A percentile compares a stretch with the other conserved stretches of the same genome.
Evolutionary conservation across 2,113 vertebrate genomes (phyloP).

Genomic region (Smithornis capensis): DNA sequence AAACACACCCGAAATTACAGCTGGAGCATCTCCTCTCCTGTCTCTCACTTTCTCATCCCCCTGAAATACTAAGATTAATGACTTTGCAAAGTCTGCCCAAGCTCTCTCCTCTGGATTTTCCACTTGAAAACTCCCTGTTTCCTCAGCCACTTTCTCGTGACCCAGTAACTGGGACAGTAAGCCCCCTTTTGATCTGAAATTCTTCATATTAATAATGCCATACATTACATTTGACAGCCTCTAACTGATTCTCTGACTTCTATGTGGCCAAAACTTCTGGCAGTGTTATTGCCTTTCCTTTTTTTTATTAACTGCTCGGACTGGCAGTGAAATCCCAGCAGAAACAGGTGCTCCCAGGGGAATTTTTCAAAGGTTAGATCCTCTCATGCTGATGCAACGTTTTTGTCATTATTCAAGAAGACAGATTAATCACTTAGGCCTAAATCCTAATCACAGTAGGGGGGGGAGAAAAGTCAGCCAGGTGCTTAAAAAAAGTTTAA

Average conservation of each 20-base stretch:
- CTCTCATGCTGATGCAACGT: background rate
- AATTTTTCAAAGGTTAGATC: conserved; percentile 50
- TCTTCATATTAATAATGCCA: conserved; percentile 50
- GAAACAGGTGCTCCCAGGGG: background rate
- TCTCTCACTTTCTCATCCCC: background rate
- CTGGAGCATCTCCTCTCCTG: background rate
- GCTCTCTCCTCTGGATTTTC: background rate
- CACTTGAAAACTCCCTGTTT: background rate
- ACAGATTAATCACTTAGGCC: conserved; percentile 44
- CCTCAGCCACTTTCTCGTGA: background rate
- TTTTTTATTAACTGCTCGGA: conserved; percentile 55
- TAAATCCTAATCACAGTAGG: background rate
- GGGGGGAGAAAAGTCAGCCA: background rate
- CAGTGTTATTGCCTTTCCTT: conserved; percentile 17
- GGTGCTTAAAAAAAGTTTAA: background rate
- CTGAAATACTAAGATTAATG: background rate
- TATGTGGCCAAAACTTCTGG: conserved; percentile 14
- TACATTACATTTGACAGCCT: conserved; percentile 52
- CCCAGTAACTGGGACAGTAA: background rate
- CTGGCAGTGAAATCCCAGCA: conserved; percentile 32
- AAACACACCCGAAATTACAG: background rate
- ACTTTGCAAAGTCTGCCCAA: background rate
- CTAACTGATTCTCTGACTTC: conserved; percentile 31
- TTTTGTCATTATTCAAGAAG: conserved; percentile 49
- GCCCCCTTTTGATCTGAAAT: background rate